These are phyloP conservation scores for Prunella fulvescens DNA, from an alignment of 2,113 vertebrate species.

Conservation along the genomic window DNA sequence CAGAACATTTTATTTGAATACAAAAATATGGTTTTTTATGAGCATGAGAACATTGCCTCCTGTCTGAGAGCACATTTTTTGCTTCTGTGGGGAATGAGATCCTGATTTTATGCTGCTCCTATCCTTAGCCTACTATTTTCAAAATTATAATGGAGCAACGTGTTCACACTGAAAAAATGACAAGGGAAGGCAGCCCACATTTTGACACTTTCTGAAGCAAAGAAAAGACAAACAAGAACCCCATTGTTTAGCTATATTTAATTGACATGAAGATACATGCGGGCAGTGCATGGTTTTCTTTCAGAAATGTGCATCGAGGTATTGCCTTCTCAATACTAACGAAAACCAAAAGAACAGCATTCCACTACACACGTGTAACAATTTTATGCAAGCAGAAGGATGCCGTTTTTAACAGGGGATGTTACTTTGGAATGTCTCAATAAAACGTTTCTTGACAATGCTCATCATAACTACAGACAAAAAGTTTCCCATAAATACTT, in stretches of 20 bases:
- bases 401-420: neutral
- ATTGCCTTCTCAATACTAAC: neutral
- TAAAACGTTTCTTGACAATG: neutral
- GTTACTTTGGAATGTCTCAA: neutral
- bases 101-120: neutral
- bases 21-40: neutral
- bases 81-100: neutral
- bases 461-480: neutral
- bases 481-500: neutral
- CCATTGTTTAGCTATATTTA: neutral
- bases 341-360: neutral
- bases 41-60: neutral
- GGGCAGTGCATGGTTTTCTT: neutral
- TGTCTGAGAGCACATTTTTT: neutral
- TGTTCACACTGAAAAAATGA: neutral
- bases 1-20: neutral
- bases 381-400: neutral
- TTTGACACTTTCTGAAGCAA: neutral
- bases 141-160: neutral
- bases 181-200: neutral
- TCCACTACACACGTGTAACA: neutral
- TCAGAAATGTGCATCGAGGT: neutral
- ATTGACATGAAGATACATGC: neutral
- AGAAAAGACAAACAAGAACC: neutral
- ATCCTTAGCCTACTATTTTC: neutral